phyloP scores from a whole-genome alignment of 2,797 vertebrate genomes.

The Lepilemur septentrionalis region DNA sequence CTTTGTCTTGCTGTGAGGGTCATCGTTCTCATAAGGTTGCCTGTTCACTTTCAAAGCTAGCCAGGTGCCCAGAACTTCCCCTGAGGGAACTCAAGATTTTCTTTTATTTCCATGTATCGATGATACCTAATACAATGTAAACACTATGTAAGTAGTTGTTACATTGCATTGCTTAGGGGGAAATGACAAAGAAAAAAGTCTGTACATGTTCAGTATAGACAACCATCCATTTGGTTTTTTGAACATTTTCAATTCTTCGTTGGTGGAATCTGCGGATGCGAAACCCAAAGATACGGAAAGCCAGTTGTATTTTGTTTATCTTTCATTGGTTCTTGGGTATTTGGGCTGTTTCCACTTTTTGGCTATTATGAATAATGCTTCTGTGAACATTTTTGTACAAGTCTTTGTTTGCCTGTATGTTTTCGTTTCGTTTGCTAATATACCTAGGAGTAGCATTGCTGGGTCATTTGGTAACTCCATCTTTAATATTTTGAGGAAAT shows the following conservation, averaged over 20 bases:
- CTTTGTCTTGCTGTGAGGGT: neutral
- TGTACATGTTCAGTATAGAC: neutral
- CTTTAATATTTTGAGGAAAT: neutral
- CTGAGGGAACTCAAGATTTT: neutral
- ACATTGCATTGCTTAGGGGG: neutral
- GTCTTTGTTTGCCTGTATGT: neutral
- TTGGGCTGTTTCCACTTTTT: neutral
- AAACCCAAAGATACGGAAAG: neutral
- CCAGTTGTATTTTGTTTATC: neutral
- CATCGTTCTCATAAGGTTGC: neutral
- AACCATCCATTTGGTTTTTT: neutral
- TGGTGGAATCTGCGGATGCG: neutral
- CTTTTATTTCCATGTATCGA: neutral
- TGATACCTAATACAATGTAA: neutral
- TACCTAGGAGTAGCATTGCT: neutral
- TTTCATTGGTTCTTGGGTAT: neutral
- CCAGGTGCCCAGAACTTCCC: neutral
- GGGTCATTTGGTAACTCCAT: neutral
- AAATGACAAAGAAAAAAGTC: neutral
- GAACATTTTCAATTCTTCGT: neutral
- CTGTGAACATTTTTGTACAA: neutral
- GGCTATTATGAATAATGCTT: neutral
- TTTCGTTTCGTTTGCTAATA: constrained; percentile 18
- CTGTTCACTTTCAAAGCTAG: too few species aligned
- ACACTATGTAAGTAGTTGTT: neutral